These are phyloP conservation scores for Ceramica pisi DNA, from an alignment of 2,888 invertebrate species.

Conservation along the genomic window DNA sequence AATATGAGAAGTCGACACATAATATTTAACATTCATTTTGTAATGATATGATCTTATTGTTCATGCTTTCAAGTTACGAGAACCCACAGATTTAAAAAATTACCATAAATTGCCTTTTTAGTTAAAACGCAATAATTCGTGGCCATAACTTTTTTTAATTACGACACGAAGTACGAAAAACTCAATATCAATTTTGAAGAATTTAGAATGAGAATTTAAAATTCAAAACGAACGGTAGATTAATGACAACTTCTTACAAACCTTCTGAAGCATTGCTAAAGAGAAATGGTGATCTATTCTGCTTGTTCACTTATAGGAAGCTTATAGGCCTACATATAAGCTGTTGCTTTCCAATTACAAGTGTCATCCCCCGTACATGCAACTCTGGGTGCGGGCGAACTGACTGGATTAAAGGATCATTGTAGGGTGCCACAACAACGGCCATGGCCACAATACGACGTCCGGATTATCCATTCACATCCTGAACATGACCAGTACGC, in stretches of 20 bases:
- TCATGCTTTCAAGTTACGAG: neutral
- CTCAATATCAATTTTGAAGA: neutral
- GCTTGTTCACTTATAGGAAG: neutral
- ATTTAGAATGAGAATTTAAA: neutral
- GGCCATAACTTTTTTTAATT: neutral
- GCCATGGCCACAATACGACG: slow-evolving; percentile 25
- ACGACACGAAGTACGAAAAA: neutral
- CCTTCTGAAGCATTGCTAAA: neutral
- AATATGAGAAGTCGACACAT: slow-evolving; percentile 21
- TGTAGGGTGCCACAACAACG: slow-evolving; percentile 22
- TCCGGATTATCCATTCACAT: slow-evolving; percentile 45
- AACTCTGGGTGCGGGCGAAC: slow-evolving; percentile 7
- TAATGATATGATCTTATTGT: neutral
- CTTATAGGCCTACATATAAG: neutral
- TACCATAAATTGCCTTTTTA: neutral
- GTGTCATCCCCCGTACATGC: neutral
- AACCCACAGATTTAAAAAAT: neutral
- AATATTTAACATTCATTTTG: slow-evolving; percentile 8
- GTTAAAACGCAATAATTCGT: neutral
- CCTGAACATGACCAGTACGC: slow-evolving; percentile 15
- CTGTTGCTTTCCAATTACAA: slow-evolving; percentile 6
- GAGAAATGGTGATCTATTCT: neutral
- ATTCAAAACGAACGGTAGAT: neutral
- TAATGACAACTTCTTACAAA: neutral
- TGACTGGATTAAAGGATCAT: slow-evolving; percentile 31